phyloP scores from a whole-genome alignment of 2,113 vertebrate genomes.

The Garra rufa region DNA sequence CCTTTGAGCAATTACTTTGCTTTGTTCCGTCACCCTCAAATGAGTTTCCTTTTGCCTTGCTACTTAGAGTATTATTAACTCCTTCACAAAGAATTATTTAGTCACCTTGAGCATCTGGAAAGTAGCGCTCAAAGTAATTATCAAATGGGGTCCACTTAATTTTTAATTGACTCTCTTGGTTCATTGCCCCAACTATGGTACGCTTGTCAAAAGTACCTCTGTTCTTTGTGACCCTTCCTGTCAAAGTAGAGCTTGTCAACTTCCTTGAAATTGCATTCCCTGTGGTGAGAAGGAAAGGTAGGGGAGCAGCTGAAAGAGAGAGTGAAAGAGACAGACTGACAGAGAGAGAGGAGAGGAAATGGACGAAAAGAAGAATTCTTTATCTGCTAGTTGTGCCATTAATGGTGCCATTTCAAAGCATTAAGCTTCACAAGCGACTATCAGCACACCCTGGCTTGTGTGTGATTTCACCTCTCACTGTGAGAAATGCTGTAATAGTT shows the following conservation, averaged over 20 bases:
- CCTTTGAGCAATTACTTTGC: conserved; percentile 29
- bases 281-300: neutral
- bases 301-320: neutral
- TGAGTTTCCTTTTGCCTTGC: conserved; percentile 31
- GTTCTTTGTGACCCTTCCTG: conserved; percentile 58
- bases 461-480: conserved; percentile 23
- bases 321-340: neutral
- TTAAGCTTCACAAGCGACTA: neutral
- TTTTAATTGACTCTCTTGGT: conserved; percentile 63
- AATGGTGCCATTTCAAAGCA: conserved; percentile 8
- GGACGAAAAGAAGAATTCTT: neutral
- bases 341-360: neutral
- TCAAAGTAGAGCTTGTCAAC: conserved; percentile 33
- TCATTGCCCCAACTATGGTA: conserved; percentile 50
- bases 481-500: conserved; percentile 6
- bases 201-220: conserved; percentile 52
- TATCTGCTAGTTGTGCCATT: too few species aligned
- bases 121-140: conserved; percentile 50
- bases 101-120: conserved; percentile 55
- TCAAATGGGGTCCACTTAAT: conserved; percentile 52
- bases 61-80: conserved; percentile 50
- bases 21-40: conserved; percentile 4
- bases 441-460: neutral
- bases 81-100: conserved; percentile 35
- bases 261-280: conserved; percentile 6